These are phyloP conservation scores for Melieria crassipennis DNA, from an alignment of 2,888 invertebrate genomes.

Conservation along the genomic window DNA sequence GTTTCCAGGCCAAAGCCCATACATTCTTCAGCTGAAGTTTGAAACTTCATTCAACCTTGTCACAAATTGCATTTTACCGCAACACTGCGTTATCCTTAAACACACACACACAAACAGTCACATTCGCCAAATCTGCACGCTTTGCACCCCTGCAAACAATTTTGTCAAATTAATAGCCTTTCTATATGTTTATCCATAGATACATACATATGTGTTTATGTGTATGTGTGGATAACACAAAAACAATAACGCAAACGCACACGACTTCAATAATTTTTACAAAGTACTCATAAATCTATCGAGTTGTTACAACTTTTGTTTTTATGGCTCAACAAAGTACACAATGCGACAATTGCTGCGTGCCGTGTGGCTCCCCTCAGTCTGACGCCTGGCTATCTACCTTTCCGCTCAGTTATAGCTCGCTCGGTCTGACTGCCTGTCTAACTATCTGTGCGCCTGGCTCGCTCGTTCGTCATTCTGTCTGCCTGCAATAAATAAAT, in stretches of 20 bases:
- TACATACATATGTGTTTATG: background rate
- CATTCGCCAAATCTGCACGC: background rate
- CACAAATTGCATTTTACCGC: background rate
- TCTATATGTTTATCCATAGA: background rate
- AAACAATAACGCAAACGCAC: background rate
- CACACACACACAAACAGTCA: background rate
- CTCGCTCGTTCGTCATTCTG: conserved; percentile 34
- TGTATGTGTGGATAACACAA: background rate
- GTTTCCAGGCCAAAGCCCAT: no score
- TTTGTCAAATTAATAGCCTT: background rate
- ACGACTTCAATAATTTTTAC: conserved; percentile 53
- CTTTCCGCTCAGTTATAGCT: conserved; percentile 42
- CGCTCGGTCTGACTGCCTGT: background rate
- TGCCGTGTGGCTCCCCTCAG: background rate
- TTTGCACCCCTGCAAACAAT: background rate
- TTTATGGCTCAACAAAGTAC: conserved; percentile 54
- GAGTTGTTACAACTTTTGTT: conserved; percentile 62
- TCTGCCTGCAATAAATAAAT: conserved; percentile 55
- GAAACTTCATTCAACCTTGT: no score
- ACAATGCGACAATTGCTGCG: conserved; percentile 23
- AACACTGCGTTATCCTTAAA: background rate
- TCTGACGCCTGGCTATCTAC: conserved; percentile 42
- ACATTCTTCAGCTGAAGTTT: no score
- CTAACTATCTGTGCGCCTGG: conserved; percentile 23
- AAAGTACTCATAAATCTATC: conserved; percentile 61